Base-by-base conservation (phyloP, 2,888 invertebrate genomes). In the Volucella zonaria region DNA sequence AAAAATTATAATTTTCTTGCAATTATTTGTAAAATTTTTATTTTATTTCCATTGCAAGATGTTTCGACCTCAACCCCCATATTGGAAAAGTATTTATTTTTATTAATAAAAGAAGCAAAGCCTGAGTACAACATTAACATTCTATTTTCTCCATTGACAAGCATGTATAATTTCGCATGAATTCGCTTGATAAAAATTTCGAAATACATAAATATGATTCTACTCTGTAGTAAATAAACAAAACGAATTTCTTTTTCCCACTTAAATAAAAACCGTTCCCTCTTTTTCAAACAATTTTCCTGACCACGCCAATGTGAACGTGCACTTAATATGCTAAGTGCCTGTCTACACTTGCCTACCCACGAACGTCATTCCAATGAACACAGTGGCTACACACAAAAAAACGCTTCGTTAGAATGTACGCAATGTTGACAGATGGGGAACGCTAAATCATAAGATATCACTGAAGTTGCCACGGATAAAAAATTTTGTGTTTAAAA, bases 161-260 rank as follows among this genome's bases (percentile, higher is more conserved):
- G 40, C 76, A 54, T 67, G n/a, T 66, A 49, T 11, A 49, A 54
- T 68, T 67, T 43, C 47, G 56, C 62, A 51, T 58, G 49, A n/a
- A 68, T 62, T 62, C 70, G 75, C 75, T 75, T 70, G n/a, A 75
- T 70, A 61, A 78, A 80, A 82, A 78, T 31, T 62, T 54, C 66
- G 58, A 78, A 74, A 31, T 31, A 31, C 31, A 31, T 31, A 31
- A 31, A 73, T 67, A 68, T 73, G 75, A 78, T 74, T 78, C 45
- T 74, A 64, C 11, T 58, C 49, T 61, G 15, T 56, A 71, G 42
- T 51, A 61, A 75, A 59, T 59, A 78, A 73, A 62, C 62, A 64
- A 66, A 73, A 14, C 18, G 40, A 54, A 76, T 64, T 76, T 70
- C 54, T 71, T n/a, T n/a, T 18, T 18, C 18, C 1, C 18, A 18